Conservation (phyloP, 2,888 invertebrate genomes). For the Sceliomorpha sp. region DNA sequence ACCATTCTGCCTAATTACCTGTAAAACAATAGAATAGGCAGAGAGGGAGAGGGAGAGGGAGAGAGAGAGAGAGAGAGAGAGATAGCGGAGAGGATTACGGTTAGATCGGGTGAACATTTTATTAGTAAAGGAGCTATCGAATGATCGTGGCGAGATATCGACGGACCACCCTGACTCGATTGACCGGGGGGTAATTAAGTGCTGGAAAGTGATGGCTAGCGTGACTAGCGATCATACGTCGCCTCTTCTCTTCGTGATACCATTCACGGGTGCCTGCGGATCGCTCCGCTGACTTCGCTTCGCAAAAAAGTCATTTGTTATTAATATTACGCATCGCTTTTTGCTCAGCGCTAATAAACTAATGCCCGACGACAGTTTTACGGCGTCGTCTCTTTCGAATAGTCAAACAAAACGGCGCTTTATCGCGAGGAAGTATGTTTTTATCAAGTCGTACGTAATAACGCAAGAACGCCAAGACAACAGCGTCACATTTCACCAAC, state of each 20-base stretch:
- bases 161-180: constrained; percentile 71
- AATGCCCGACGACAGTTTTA: too few species aligned
- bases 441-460: too few species aligned
- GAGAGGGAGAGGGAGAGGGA: too few species aligned
- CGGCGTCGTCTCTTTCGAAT: too few species aligned
- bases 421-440: too few species aligned
- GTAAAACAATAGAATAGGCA: too few species aligned
- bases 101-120: constrained; percentile 39
- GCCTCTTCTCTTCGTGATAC: constrained; percentile 66
- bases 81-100: constrained; percentile 10
- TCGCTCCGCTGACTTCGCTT: constrained; percentile 39
- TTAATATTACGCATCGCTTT: background rate
- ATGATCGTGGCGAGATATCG: constrained; percentile 41
- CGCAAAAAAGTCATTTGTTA: constrained; percentile 19
- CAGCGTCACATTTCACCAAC: too few species aligned
- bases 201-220: constrained; percentile 68
- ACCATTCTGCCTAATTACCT: too few species aligned
- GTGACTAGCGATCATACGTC: constrained; percentile 71
- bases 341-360: background rate
- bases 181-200: constrained; percentile 71
- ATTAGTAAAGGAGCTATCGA: constrained; percentile 29
- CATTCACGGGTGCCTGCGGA: constrained; percentile 64
- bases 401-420: too few species aligned
- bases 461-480: constrained; percentile 8
- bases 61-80: too few species aligned